These are phyloP conservation scores for Norana najaformis DNA, from an alignment of 2,888 invertebrate species.

Conservation along the genomic window DNA sequence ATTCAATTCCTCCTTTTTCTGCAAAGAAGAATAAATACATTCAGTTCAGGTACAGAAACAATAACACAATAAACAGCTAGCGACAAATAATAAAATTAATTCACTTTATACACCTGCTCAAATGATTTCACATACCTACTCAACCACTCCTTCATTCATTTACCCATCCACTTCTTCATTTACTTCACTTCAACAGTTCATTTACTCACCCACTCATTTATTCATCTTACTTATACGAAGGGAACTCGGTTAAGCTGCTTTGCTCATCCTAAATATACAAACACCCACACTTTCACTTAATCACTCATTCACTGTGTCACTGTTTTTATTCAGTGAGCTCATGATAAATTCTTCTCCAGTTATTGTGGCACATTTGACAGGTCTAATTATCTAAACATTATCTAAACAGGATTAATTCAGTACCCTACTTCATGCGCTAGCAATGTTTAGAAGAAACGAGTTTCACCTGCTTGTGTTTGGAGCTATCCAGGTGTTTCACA, in stretches of 20 bases:
- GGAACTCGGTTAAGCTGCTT: too few species aligned
- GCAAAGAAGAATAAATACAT: neutral
- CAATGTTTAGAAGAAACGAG: neutral
- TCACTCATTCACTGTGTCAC: neutral
- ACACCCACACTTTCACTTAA: neutral
- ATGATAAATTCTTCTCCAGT: neutral
- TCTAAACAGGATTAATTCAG: neutral
- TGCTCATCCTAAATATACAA: neutral
- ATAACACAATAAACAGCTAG: neutral
- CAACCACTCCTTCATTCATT: neutral
- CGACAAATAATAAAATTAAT: neutral
- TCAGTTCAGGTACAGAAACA: neutral
- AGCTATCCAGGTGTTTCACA: constrained; percentile 41
- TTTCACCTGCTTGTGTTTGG: constrained; percentile 43
- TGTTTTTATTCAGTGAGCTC: neutral
- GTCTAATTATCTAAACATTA: neutral
- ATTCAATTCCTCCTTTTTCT: constrained; percentile 23
- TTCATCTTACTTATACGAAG: neutral
- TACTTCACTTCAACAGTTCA: neutral
- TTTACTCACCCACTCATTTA: neutral
- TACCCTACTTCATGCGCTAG: neutral
- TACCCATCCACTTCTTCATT: neutral
- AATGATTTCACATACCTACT: neutral
- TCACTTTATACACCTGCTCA: neutral
- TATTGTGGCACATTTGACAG: neutral